Evolutionary conservation across 2,888 invertebrate species (phyloP), one percentile per base, ranked within the genome.

Genomic region (Pseudeuparius sepicola): DNA sequence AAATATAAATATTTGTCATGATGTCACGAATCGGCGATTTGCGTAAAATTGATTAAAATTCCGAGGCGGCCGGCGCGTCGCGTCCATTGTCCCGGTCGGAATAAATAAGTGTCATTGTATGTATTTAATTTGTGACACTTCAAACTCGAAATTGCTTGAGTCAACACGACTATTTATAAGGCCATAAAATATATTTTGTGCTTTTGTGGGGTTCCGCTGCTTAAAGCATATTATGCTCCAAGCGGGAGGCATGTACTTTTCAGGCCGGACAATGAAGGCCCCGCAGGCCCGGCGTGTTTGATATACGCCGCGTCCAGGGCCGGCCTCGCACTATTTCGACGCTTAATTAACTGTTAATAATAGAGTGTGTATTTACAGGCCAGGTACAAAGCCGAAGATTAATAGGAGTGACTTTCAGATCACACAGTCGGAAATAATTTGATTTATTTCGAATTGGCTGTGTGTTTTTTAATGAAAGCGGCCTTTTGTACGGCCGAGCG

Each of bases 231-330:
- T 7, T 20, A 20, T 20, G 20, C 6, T 20, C 56, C 43, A 54
- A 52, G 58, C 59, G 48, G 59, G 60, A 57, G 60, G 58, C 52
- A 55, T 58, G 58, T 57, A 57, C 53, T 57, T 59, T 41, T 59
- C 56, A 54, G 56, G 55, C 55, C 50, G 48, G 51, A 60, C 59
- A 60, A 60, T 58, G 50, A 53, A 52, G 52, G 51, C 57, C 59
- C 58, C 54, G 56, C 54, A 49, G 55, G 49, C 52, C 48, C 45
- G 45, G 49, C 45, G 49, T 54, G 55, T 60, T 60, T 60, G 60
- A 60, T 55, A 56, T 55, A 55, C 31, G 34, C 59, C 59, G 58
- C 55, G 54, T 36, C 42, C 57, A 57, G 57, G 50, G 36, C 49
- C 51, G 54, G 46, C 53, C 6, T 7, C 20, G 20, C 7, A 20